Base-by-base conservation (phyloP, 2,797 vertebrate genomes). In the Phataginus tetradactyla region DNA sequence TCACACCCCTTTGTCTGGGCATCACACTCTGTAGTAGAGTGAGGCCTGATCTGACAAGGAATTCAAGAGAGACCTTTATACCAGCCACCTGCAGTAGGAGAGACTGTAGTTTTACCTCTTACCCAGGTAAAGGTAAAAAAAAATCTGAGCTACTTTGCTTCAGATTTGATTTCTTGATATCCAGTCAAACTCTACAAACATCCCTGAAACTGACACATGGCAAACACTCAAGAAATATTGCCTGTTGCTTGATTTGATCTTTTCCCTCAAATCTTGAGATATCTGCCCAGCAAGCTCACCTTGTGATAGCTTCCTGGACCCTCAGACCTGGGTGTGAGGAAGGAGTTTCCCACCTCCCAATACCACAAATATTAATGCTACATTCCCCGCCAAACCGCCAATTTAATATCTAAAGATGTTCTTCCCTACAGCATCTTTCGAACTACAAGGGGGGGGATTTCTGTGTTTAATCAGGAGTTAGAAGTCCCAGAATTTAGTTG, bases 311-410 rank as follows among this genome's bases (percentile, higher is more conserved):
- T 80, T 53, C 37, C 14, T 25, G 18, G 32, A 25, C 45, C 15
- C 27, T 90, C 25, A 4, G 27, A 27, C n/a, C 21, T 32, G 9
- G n/a, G 2, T 10, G 1, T 72, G 29, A 1, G 5, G 51, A 61
- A 37, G 8, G 7, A 63, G 0, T 2, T 12, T 34, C 32, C 32
- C 15, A 27, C 5, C 42, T 64, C 7, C 34, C 53, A 81, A 3
- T 13, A 23, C 12, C 29, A 6, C 8, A 57, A 7, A 11, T 59
- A n/a, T 55, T 74, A 79, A 59, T 10, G 29, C 37, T 49, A 34
- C 1, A 14, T 21, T n/a, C 14, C 4, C 21, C 23, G 15, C 5
- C 32, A 1, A 32, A 1, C 29, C 34, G 29, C 3, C 17, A 75
- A 71, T n/a, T 68, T 42, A 42, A 11, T 32, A 53, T 25, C 37